A percentile compares a stretch with the other conserved stretches of the same genome.
Evolutionary conservation across 2,888 invertebrate genomes (phyloP).

Genomic region (Eumerus sabulonum): DNA sequence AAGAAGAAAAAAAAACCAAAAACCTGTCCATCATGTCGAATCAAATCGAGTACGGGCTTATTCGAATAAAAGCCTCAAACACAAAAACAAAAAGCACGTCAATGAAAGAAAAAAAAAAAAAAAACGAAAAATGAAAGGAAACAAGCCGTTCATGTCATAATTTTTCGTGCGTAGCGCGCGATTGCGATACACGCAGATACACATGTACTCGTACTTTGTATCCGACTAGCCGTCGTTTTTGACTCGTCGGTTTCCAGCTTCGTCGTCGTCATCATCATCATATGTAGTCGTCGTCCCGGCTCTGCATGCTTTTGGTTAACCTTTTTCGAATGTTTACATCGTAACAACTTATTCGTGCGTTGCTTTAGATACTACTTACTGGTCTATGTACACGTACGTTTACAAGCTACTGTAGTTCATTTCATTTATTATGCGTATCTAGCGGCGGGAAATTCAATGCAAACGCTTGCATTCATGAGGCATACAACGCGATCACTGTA

Average conservation of each 20-base stretch:
- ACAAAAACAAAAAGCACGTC: constrained; percentile 55
- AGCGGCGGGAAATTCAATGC: constrained; percentile 29
- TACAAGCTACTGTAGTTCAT: constrained; percentile 19
- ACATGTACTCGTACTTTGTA: constrained; percentile 60
- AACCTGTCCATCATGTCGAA: constrained; percentile 67
- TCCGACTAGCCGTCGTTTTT: constrained; percentile 27
- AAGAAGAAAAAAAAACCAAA: constrained; percentile 42
- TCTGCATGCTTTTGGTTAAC: constrained; percentile 66
- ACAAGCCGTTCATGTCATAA: constrained; percentile 61
- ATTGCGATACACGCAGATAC: constrained; percentile 67
- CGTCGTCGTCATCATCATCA: constrained; percentile 53
- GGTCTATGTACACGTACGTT: constrained; percentile 11
- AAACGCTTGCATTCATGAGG: constrained; percentile 15
- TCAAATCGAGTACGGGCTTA: constrained; percentile 61
- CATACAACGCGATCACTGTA: constrained; percentile 56
- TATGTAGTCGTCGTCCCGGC: constrained; percentile 28
- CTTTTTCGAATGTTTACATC: constrained; percentile 64
- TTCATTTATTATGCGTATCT: constrained; percentile 19
- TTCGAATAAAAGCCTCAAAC: constrained; percentile 17
- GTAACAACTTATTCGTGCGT: constrained; percentile 34
- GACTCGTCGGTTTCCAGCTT: too few species aligned
- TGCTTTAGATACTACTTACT: constrained; percentile 13
- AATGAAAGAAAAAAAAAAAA: constrained; percentile 63
- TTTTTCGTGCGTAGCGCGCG: constrained; percentile 67
- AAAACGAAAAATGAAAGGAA: constrained; percentile 43